Conservation (phyloP, 1,140 invertebrate genomes). For the Drosophila funebris region DNA sequence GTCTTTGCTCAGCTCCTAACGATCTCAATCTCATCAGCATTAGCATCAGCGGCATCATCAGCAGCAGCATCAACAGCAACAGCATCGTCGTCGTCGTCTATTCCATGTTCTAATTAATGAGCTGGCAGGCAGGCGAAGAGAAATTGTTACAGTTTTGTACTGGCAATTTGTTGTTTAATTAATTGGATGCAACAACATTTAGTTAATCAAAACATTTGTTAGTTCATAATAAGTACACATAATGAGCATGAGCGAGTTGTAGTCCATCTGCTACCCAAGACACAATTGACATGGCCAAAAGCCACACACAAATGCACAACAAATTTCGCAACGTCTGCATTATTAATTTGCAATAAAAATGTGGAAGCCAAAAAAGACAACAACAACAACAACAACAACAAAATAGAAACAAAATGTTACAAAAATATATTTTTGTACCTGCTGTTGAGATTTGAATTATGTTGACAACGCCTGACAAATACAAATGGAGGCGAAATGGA, state of each 20-base stretch:
- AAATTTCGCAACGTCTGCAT: conserved; percentile 54
- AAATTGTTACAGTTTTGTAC: conserved; percentile 66
- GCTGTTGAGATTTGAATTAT: conserved; percentile 74
- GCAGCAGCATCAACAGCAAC: not conserved
- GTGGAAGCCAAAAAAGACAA: conserved; percentile 54
- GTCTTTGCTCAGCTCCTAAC: conserved; percentile 56
- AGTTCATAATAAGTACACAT: conserved; percentile 45
- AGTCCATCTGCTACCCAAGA: conserved; percentile 48
- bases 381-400: conserved; percentile 14
- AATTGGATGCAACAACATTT: conserved; percentile 72
- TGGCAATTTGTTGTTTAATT: conserved; percentile 61
- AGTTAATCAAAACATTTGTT: conserved; percentile 81
- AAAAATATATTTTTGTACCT: conserved; percentile 73
- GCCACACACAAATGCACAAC: conserved; percentile 5
- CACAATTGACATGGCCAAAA: conserved; percentile 72
- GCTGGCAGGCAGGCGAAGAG: conserved; percentile 48
- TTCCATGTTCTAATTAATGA: conserved; percentile 82
- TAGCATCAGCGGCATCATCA: conserved; percentile 7
- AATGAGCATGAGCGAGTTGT: conserved; percentile 45
- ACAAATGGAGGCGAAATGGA: conserved; percentile 80
- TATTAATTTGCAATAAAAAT: conserved; percentile 82
- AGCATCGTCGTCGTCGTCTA: conserved; percentile 14
- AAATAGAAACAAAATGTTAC: conserved; percentile 24
- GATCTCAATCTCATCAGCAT: conserved; percentile 42
- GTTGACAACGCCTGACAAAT: conserved; percentile 73